These are phyloP conservation scores for Grammatotria lemairii DNA, from an alignment of 2,113 vertebrate genomes.

Conservation along the genomic window DNA sequence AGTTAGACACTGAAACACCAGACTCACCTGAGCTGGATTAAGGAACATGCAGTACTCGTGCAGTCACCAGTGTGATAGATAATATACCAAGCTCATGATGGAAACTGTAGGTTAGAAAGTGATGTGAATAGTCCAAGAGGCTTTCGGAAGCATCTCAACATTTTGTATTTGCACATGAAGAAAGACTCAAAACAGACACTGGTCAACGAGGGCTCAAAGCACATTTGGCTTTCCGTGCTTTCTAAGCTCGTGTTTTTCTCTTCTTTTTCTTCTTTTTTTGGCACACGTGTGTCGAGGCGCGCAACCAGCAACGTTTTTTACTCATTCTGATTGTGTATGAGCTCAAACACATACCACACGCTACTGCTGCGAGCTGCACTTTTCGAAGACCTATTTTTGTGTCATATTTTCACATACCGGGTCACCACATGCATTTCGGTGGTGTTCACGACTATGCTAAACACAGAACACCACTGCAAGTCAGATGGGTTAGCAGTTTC, in stretches of 20 bases:
- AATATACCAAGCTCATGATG: background rate
- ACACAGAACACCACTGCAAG: background rate
- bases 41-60: background rate
- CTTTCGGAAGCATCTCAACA: slow-evolving; percentile 11
- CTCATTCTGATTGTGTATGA: slow-evolving; percentile 21
- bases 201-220: slow-evolving; percentile 10
- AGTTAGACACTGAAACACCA: background rate
- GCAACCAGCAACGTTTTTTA: slow-evolving; percentile 66
- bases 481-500: background rate
- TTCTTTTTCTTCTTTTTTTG: background rate
- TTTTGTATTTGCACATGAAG: slow-evolving; percentile 45
- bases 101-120: background rate
- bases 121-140: background rate
- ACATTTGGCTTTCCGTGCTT: slow-evolving; percentile 22
- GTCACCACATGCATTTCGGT: background rate
- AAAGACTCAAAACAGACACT: background rate
- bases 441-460: background rate
- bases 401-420: background rate
- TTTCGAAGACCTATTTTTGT: background rate
- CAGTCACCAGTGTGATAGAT: background rate
- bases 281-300: background rate
- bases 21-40: slow-evolving; percentile 60
- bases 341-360: background rate
- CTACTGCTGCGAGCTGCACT: background rate
- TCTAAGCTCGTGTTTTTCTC: background rate